phyloP scores from a whole-genome alignment of 2,113 vertebrate species.

The Odontesthes bonariensis region DNA sequence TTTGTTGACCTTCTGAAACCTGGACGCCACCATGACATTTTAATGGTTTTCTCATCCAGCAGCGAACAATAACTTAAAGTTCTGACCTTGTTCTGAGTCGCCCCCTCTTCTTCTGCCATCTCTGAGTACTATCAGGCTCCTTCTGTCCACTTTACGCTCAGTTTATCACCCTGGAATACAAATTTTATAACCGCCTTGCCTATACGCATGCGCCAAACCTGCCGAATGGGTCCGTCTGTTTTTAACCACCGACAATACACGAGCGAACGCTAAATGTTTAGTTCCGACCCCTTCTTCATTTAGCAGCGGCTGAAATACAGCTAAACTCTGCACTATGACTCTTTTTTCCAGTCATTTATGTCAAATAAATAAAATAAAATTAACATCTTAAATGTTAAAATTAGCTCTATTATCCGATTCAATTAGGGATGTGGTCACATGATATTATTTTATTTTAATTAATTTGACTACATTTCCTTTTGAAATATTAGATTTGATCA shows the following conservation, averaged over 20 bases:
- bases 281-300: neutral
- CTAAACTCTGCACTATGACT: too few species aligned
- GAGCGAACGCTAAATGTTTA: too few species aligned
- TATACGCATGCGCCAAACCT: neutral
- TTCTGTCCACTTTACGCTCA: fast-evolving
- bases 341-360: too few species aligned
- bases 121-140: fast-evolving
- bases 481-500: too few species aligned
- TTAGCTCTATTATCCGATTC: too few species aligned
- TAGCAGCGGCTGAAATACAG: too few species aligned
- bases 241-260: neutral
- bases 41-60: neutral
- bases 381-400: too few species aligned
- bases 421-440: too few species aligned
- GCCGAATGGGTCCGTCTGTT: slow-evolving; percentile 5
- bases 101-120: slow-evolving; percentile 55
- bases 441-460: too few species aligned
- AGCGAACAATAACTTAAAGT: neutral
- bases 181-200: neutral
- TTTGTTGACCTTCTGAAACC: slow-evolving; percentile 47
- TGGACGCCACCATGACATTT: neutral
- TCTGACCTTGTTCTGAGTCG: slow-evolving; percentile 38
- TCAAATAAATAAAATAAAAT: too few species aligned
- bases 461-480: too few species aligned
- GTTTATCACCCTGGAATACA: neutral